Percentiles rank a stretch among this genome's conserved stretches.
Conservation (phyloP, 2,888 invertebrate genomes). For the Linnaemya vulpina region DNA sequence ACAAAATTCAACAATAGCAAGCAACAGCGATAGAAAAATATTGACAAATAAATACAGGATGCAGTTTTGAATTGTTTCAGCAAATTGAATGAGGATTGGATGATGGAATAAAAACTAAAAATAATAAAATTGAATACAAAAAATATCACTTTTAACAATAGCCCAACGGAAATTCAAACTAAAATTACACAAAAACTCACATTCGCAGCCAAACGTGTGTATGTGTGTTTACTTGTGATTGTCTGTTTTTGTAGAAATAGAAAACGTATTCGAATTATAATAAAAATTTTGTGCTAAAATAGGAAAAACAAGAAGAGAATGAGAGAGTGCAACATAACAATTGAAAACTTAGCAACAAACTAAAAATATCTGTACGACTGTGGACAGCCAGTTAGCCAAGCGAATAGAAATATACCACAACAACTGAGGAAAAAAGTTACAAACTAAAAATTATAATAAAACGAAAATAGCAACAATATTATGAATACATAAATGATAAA, state of each 20-base stretch:
- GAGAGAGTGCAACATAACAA: background rate
- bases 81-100: conserved; percentile 66
- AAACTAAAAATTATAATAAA: conserved; percentile 36
- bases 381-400: conserved; percentile 55
- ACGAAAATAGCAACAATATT: conserved; percentile 43
- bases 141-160: conserved; percentile 25
- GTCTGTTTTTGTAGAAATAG: background rate
- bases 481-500: conserved; percentile 53
- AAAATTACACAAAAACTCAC: conserved; percentile 46
- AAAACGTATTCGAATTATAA: conserved; percentile 64
- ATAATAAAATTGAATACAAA: conserved; percentile 34
- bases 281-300: conserved; percentile 61
- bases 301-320: conserved; percentile 40
- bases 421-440: conserved; percentile 26
- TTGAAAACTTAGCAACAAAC: conserved; percentile 19
- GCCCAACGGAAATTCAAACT: conserved; percentile 56
- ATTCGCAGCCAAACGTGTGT: background rate
- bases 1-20: conserved; percentile 49
- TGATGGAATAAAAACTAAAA: conserved; percentile 39
- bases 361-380: conserved; percentile 4
- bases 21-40: conserved; percentile 28
- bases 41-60: conserved; percentile 68
- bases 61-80: conserved; percentile 66
- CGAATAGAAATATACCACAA: conserved; percentile 39
- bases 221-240: background rate